phyloP scores from a whole-genome alignment of 2,888 invertebrate genomes.

The Escarpia spicata region DNA sequence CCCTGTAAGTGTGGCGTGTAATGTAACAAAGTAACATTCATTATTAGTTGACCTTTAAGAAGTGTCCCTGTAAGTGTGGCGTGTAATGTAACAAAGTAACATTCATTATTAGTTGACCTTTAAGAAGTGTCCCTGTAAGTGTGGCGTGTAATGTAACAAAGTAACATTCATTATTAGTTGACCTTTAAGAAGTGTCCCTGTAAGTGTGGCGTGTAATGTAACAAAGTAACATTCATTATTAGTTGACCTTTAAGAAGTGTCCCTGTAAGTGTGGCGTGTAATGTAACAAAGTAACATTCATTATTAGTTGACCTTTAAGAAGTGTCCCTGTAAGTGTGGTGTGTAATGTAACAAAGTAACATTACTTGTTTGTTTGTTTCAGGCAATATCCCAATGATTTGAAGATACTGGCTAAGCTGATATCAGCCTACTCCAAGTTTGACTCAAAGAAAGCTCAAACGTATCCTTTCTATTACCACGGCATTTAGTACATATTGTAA shows the following conservation, averaged over 20 bases:
- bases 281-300: neutral
- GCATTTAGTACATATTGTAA: neutral
- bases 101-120: neutral
- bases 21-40: neutral
- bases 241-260: too few species aligned
- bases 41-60: neutral
- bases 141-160: neutral
- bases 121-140: too few species aligned
- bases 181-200: too few species aligned
- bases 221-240: neutral
- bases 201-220: neutral
- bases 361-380: slow-evolving; percentile 33
- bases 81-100: neutral
- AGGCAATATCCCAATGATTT: slow-evolving; percentile 79
- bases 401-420: slow-evolving; percentile 86
- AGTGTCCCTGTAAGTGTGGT: too few species aligned
- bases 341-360: neutral
- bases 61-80: neutral
- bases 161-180: neutral
- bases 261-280: neutral
- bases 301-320: neutral
- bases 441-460: slow-evolving; percentile 82
- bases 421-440: slow-evolving; percentile 83
- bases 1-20: neutral
- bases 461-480: slow-evolving; percentile 51